These are phyloP conservation scores for Stenopsyche tienmushanensis DNA, from an alignment of 1,140 invertebrate genomes.

Conservation along the genomic window DNA sequence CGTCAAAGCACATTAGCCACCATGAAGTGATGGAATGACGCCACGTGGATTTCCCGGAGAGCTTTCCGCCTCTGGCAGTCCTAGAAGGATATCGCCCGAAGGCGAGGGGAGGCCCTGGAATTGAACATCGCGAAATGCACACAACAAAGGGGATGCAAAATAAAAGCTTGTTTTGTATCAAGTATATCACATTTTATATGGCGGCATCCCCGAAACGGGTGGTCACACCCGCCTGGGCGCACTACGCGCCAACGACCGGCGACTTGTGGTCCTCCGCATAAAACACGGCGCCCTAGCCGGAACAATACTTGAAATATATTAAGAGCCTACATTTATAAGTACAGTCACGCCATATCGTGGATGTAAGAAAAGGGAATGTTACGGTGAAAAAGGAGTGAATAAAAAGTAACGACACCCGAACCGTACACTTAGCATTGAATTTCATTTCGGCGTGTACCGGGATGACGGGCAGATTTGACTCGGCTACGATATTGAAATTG, in stretches of 20 bases:
- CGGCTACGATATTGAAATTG: too few relatives aligned
- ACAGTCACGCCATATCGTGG: neutral
- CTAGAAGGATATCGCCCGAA: neutral
- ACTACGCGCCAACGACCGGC: neutral
- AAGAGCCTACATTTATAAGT: neutral
- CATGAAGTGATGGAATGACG: neutral
- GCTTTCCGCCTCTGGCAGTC: neutral
- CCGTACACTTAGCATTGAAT: neutral
- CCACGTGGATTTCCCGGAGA: neutral
- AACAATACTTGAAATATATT: constrained; percentile 13
- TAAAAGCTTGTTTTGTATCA: constrained; percentile 5
- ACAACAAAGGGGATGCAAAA: neutral
- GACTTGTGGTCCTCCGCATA: neutral
- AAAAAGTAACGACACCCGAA: neutral
- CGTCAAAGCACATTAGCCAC: too few relatives aligned
- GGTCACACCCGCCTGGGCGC: neutral
- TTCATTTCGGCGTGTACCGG: neutral
- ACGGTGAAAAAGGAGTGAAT: neutral
- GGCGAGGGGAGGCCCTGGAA: neutral
- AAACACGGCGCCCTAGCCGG: constrained; percentile 1
- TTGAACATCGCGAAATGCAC: constrained; percentile 4
- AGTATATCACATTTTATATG: neutral
- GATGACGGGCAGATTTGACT: too few relatives aligned
- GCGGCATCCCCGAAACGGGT: neutral
- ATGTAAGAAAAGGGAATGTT: too few relatives aligned